Evolutionary conservation across 2,888 invertebrate species (phyloP), one percentile per base, ranked within the genome.

Genomic region (Drosophila multiciliata): DNA sequence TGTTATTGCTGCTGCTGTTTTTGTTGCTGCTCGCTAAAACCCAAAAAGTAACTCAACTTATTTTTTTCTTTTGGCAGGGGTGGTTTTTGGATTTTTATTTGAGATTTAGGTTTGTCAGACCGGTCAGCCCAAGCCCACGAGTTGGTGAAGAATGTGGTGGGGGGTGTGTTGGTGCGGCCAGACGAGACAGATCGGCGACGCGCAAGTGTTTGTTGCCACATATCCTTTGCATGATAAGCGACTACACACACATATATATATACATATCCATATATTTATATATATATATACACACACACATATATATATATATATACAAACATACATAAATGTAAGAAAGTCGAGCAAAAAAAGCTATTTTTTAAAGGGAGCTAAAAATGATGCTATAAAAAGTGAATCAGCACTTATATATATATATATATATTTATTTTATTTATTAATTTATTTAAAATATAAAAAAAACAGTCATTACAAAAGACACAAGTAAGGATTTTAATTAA

Each of bases 111-210:
- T n/a, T 42, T 61, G 80, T 52, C 63, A 75, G 58, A 59, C 58
- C 64, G 57, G 60, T 53, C 50, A 52, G 26, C 29, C 29, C 6
- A 50, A 11, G 35, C 29, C 29, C 23, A 36, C 26, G n/a, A 23
- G 29, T 29, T 29, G 29, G 5, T 26, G 26, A 26, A 26, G 23
- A 23, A 23, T 1, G 23, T 23, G 29, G 6, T 29, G 53, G 35
- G 8, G 17, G 8, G 7, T 4, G 23, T 4, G 23, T 23, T 26
- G 75, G 63, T 75, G 29, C 6, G 67, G 50, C 60, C 72, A 70
- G 59, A 62, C 69, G 63, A 84, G 89, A 87, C 83, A 78, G 82
- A 89, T 87, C 83, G 83, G 66, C 78, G 89, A 54, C 75, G 60
- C 62, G 83, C 88, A 88, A 79, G 89, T 87, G 87, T 54, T 68